Conservation (phyloP, 2,888 invertebrate genomes). For the Phrixothrix hirtus region DNA sequence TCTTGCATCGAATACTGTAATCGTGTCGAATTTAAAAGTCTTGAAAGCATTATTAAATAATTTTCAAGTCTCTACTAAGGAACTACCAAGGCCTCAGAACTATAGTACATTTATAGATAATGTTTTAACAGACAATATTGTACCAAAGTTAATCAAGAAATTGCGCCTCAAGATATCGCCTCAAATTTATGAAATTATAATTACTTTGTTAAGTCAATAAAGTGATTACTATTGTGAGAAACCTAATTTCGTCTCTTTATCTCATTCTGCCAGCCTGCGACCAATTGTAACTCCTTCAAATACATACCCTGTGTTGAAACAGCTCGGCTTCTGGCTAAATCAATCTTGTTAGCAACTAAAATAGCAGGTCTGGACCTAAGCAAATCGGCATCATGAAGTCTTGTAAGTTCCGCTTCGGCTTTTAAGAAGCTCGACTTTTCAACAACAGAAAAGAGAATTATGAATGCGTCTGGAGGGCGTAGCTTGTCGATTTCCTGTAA, state of each 20-base stretch:
- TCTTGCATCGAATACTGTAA: no score
- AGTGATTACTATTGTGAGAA: no score
- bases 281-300: conserved; percentile 11
- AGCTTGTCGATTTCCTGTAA: conserved; percentile 72
- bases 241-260: not conserved
- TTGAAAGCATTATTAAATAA: no score
- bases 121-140: no score
- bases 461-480: conserved; percentile 80
- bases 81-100: no score
- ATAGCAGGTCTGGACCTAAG: conserved; percentile 78
- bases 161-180: no score
- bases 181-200: no score
- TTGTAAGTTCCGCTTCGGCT: conserved; percentile 77
- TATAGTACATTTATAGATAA: no score
- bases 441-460: conserved; percentile 89
- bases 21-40: no score
- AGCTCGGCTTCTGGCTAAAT: conserved; percentile 85
- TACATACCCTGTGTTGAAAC: conserved; percentile 84
- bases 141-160: no score
- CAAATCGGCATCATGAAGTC: conserved; percentile 79
- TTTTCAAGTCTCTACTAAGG: no score
- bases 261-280: not conserved
- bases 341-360: conserved; percentile 91
- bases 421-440: conserved; percentile 86
- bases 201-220: no score